phyloP scores from a whole-genome alignment of 1,140 invertebrate genomes.

The Cyclina sinensis region DNA sequence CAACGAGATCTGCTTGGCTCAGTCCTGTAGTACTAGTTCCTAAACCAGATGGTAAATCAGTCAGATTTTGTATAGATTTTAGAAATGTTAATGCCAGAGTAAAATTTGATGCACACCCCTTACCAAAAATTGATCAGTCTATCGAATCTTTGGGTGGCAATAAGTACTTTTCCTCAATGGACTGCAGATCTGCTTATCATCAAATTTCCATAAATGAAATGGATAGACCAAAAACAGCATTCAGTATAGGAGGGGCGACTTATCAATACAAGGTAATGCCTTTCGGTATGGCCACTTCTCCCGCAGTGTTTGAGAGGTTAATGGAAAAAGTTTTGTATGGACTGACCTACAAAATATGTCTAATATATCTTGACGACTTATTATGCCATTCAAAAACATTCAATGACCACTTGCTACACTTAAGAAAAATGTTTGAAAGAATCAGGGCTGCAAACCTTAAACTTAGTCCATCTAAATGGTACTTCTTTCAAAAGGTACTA shows the following conservation, averaged over 20 bases:
- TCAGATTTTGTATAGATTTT: constrained; percentile 32
- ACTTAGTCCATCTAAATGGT: constrained; percentile 47
- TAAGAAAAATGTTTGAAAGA: constrained; percentile 10
- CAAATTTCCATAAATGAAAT: constrained; percentile 12
- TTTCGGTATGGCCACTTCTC: constrained; percentile 29
- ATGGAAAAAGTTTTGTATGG: constrained; percentile 26
- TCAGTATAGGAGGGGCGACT: constrained; percentile 25
- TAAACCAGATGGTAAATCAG: constrained; percentile 5
- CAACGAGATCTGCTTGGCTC: constrained; percentile 2
- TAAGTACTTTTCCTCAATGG: constrained; percentile 37
- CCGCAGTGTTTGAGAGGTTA: constrained; percentile 32
- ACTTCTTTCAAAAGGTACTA: constrained; percentile 35
- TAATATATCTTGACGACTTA: constrained; percentile 57
- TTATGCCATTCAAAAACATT: not conserved
- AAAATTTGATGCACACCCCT: constrained; percentile 30
- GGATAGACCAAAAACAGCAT: constrained; percentile 38
- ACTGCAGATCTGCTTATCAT: constrained; percentile 5
- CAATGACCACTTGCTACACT: not conserved
- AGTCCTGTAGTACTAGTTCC: constrained; percentile 4
- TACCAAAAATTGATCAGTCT: constrained; percentile 40
- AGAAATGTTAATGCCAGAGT: constrained; percentile 31
- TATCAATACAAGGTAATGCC: constrained; percentile 44
- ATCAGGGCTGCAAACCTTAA: constrained; percentile 18
- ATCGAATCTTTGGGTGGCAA: constrained; percentile 4
- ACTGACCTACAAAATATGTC: constrained; percentile 20